phyloP scores from a whole-genome alignment of 2,113 vertebrate species.

The Eulemur macaco region DNA sequence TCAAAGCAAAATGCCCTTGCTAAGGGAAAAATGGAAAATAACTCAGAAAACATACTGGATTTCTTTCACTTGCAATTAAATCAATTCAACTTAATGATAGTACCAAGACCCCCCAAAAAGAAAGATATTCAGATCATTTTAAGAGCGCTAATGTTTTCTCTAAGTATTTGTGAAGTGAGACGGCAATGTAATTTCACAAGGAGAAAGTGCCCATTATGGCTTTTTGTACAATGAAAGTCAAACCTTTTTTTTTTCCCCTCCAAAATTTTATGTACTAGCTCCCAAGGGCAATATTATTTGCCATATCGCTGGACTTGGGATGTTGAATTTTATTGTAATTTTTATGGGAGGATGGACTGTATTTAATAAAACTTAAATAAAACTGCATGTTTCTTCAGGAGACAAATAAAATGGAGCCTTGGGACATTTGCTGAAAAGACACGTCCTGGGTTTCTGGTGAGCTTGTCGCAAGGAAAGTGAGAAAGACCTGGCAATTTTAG shows the following conservation, averaged over 20 bases:
- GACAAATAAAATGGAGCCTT: constrained; percentile 47
- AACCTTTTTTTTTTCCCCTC: neutral
- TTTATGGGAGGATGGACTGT: constrained; percentile 37
- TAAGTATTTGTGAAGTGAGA: constrained; percentile 59
- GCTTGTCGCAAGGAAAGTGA: neutral
- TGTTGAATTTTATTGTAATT: constrained; percentile 62
- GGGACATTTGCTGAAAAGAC: constrained; percentile 22
- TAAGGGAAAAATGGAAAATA: constrained; percentile 80
- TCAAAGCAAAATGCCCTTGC: constrained; percentile 76
- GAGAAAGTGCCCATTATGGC: neutral
- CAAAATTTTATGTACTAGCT: constrained; percentile 16
- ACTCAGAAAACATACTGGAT: constrained; percentile 75
- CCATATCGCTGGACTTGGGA: constrained; percentile 5
- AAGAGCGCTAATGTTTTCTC: constrained; percentile 60
- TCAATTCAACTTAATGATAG: constrained; percentile 70
- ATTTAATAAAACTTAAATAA: constrained; percentile 63
- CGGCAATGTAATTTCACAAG: constrained; percentile 53
- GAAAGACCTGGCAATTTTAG: neutral
- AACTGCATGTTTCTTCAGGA: neutral
- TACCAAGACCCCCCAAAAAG: constrained; percentile 62
- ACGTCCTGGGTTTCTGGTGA: neutral
- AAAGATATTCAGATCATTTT: constrained; percentile 19
- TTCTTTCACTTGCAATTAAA: constrained; percentile 79
- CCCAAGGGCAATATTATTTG: neutral
- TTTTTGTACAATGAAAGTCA: constrained; percentile 33